Percentiles rank a stretch among this genome's conserved stretches.
Conservation (phyloP, 2,888 invertebrate genomes). For the Ferdinandea cuprea region DNA sequence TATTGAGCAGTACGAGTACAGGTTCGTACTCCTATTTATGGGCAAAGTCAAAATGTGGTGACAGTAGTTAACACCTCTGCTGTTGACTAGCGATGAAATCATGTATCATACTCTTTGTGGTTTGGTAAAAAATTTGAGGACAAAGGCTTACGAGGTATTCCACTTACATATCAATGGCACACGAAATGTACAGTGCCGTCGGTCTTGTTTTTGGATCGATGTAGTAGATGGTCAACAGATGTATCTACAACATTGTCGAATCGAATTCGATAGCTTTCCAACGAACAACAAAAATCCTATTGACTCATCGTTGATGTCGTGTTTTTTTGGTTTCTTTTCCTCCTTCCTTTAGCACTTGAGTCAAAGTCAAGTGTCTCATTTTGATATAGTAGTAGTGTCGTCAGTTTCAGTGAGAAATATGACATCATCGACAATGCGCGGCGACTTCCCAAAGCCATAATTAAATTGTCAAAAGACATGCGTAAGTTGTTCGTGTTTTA, state of each 20-base stretch:
- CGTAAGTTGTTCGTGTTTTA: conserved; percentile 1
- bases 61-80: conserved; percentile 40
- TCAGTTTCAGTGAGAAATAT: conserved; percentile 32
- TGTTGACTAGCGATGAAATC: conserved; percentile 42
- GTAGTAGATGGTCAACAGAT: conserved; percentile 61
- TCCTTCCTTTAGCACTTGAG: conserved; percentile 12
- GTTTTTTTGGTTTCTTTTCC: conserved; percentile 5
- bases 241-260: conserved; percentile 66
- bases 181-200: conserved; percentile 63
- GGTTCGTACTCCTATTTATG: neutral
- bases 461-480: conserved; percentile 53
- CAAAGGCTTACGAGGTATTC: conserved; percentile 45
- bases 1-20: conserved; percentile 15
- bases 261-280: conserved; percentile 15
- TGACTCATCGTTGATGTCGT: conserved; percentile 55
- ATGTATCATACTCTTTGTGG: conserved; percentile 48
- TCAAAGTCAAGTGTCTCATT: conserved; percentile 59
- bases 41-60: conserved; percentile 28
- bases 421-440: conserved; percentile 58
- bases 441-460: conserved; percentile 27
- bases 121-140: conserved; percentile 29
- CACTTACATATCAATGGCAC: conserved; percentile 64
- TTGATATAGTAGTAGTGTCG: conserved; percentile 11
- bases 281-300: conserved; percentile 51
- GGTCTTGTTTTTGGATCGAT: conserved; percentile 48